phyloP scores from a whole-genome alignment of 2,113 vertebrate genomes.

The Pantherophis guttatus region DNA sequence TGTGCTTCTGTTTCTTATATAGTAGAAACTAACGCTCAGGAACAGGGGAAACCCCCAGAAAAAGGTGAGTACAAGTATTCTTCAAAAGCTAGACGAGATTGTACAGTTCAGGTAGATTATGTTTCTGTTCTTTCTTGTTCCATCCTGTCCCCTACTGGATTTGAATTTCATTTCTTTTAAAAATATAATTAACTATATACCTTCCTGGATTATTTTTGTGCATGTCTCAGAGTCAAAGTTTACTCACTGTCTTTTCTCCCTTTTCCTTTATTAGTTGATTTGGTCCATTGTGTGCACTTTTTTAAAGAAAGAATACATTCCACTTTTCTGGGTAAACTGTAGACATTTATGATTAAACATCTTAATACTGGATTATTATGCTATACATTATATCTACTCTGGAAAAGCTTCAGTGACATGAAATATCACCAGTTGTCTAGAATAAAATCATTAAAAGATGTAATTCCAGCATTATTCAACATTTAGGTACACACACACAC shows the following conservation, averaged over 20 bases:
- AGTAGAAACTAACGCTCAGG: slow-evolving; percentile 68
- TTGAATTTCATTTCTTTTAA: slow-evolving; percentile 23
- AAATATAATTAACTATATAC: neutral
- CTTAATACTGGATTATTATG: neutral
- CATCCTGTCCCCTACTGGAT: neutral
- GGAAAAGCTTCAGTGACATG: neutral
- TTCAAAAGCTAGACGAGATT: neutral
- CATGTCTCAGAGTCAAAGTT: neutral
- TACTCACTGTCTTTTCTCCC: neutral
- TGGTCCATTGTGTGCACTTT: neutral
- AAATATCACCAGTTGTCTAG: neutral
- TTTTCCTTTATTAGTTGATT: neutral
- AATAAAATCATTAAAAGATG: neutral
- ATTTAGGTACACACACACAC: neutral
- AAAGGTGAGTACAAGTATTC: slow-evolving; percentile 71
- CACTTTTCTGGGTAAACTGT: neutral
- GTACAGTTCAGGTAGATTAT: neutral
- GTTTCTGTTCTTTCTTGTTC: slow-evolving; percentile 7
- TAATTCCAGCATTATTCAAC: neutral
- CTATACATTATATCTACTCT: neutral
- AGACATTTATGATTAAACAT: neutral
- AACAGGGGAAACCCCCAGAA: slow-evolving; percentile 55
- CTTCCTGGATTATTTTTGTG: slow-evolving; percentile 8
- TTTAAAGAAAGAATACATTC: neutral
- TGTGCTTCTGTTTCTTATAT: slow-evolving; percentile 72